Evolutionary conservation across 2,113 vertebrate species (phyloP).

Genomic region (Epinephelus fuscoguttatus): DNA sequence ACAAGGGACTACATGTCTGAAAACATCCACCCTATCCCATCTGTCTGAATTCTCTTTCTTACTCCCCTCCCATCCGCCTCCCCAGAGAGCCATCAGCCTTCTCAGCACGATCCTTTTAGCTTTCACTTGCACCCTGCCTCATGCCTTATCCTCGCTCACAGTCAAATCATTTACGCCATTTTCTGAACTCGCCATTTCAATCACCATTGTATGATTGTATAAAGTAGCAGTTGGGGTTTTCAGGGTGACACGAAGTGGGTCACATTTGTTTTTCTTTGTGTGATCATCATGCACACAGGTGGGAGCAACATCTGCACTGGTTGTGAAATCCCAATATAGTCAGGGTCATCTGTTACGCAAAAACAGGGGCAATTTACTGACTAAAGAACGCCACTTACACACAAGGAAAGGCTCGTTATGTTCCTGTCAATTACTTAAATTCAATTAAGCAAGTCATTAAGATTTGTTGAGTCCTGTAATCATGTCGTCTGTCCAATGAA

Average conservation of each 20-base stretch:
- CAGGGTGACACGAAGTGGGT: slow-evolving; percentile 17
- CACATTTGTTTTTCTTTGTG: neutral
- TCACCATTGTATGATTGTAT: neutral
- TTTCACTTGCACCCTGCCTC: slow-evolving; percentile 12
- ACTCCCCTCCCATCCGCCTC: slow-evolving; percentile 50
- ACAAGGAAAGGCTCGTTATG: slow-evolving; percentile 23
- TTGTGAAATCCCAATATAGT: slow-evolving; percentile 26
- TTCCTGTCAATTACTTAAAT: slow-evolving; percentile 19
- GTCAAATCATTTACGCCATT: slow-evolving; percentile 5
- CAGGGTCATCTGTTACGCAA: slow-evolving; percentile 17
- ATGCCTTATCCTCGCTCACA: neutral
- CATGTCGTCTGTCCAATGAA: neutral
- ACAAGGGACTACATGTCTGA: slow-evolving; percentile 14
- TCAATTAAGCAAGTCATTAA: slow-evolving; percentile 20
- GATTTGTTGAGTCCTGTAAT: slow-evolving; percentile 2
- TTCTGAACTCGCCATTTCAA: neutral
- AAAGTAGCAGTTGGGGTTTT: neutral
- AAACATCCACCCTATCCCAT: slow-evolving; percentile 63
- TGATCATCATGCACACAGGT: neutral
- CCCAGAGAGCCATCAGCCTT: slow-evolving; percentile 68
- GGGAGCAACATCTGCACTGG: neutral
- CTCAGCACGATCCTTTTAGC: slow-evolving; percentile 54
- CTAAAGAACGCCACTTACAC: neutral
- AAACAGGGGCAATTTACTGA: neutral
- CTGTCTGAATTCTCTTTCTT: slow-evolving; percentile 49